Evolutionary conservation across 2,888 invertebrate species (phyloP).

Genomic region (Eustalomyia histrio): DNA sequence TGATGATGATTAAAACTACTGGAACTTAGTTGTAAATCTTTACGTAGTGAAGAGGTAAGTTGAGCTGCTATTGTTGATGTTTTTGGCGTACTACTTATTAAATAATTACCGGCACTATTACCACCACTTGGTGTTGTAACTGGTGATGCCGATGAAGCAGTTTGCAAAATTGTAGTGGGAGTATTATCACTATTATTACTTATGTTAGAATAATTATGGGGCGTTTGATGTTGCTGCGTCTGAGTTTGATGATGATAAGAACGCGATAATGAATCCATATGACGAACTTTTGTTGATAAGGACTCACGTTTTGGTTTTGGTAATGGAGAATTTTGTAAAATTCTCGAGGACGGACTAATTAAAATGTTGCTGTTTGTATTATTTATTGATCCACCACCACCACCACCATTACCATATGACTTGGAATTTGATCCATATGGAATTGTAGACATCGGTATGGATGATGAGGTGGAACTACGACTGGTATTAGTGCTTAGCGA

Average conservation of each 20-base stretch:
- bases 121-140: slow-evolving; percentile 43
- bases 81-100: slow-evolving; percentile 68
- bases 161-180: slow-evolving; percentile 43
- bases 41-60: slow-evolving; percentile 73
- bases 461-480: slow-evolving; percentile 78
- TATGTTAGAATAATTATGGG: slow-evolving; percentile 54
- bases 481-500: slow-evolving; percentile 72
- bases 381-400: slow-evolving; percentile 63
- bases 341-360: slow-evolving; percentile 75
- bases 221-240: not conserved
- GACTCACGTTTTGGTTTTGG: slow-evolving; percentile 80
- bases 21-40: slow-evolving; percentile 73
- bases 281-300: slow-evolving; percentile 80
- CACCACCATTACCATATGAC: slow-evolving; percentile 67
- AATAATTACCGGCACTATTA: slow-evolving; percentile 58
- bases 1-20: slow-evolving; percentile 63
- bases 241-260: slow-evolving; percentile 68
- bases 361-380: slow-evolving; percentile 51
- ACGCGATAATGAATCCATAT: slow-evolving; percentile 80
- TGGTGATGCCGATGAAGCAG: slow-evolving; percentile 21
- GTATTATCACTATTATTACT: slow-evolving; percentile 56
- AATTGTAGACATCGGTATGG: slow-evolving; percentile 78
- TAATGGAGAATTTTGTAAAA: slow-evolving; percentile 77
- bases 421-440: slow-evolving; percentile 71
- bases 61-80: slow-evolving; percentile 72